These are phyloP conservation scores for Eupithecia inturbata DNA, from an alignment of 2,888 invertebrate genomes.

Conservation along the genomic window DNA sequence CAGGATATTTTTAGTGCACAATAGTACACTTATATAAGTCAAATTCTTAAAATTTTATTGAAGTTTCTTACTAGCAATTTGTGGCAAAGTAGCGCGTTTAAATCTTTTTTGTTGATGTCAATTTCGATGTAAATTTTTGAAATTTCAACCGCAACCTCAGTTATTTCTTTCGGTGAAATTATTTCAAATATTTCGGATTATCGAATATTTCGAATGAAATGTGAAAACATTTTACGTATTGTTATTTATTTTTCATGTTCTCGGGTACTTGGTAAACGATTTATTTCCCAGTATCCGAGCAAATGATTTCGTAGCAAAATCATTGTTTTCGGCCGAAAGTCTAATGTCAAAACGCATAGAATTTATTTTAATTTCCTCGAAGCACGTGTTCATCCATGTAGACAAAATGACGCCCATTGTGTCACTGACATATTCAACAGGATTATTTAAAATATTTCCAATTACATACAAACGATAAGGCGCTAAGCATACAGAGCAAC, in stretches of 20 bases:
- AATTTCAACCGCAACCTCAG: background rate
- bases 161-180: too few species aligned
- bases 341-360: background rate
- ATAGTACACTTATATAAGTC: too few species aligned
- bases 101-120: background rate
- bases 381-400: background rate
- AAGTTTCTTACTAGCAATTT: background rate
- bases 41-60: too few species aligned
- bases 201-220: background rate
- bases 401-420: too few species aligned
- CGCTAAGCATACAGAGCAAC: too few species aligned
- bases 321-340: background rate
- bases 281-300: background rate
- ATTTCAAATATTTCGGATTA: too few species aligned
- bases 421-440: too few species aligned
- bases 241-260: too few species aligned
- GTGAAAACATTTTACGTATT: background rate
- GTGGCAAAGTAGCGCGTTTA: background rate
- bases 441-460: too few species aligned
- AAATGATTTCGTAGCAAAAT: background rate
- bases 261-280: too few species aligned
- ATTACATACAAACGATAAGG: background rate
- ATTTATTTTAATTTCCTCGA: background rate
- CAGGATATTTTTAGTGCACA: too few species aligned
- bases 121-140: too few species aligned